These are phyloP conservation scores for Pipistrellus nathusii DNA, from an alignment of 2,797 vertebrate genomes.

Conservation along the genomic window DNA sequence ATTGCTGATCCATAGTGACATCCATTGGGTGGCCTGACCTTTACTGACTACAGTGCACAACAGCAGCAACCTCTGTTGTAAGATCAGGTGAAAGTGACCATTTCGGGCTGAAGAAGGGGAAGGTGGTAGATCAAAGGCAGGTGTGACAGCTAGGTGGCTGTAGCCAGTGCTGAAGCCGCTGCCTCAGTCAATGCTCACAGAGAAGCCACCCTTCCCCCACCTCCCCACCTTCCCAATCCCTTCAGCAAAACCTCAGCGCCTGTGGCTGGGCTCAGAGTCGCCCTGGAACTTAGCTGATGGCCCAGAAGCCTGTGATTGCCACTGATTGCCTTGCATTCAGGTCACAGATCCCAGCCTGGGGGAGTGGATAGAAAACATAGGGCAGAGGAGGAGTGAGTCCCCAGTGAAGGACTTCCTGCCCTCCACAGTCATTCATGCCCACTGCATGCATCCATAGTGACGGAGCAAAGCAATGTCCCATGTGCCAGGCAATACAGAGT, in stretches of 20 bases:
- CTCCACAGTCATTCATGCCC: neutral
- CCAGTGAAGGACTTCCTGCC: neutral
- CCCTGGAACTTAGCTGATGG: neutral
- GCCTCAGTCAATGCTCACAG: neutral
- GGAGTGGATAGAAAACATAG: neutral
- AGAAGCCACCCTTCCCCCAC: accelerated
- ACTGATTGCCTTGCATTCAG: neutral
- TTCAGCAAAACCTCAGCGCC: neutral
- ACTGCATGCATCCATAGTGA: neutral
- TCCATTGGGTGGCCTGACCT: neutral
- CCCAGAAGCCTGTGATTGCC: neutral
- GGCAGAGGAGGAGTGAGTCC: neutral
- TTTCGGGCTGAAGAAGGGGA: neutral
- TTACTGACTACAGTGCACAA: neutral
- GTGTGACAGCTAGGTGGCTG: neutral
- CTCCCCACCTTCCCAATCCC: neutral
- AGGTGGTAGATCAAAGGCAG: neutral
- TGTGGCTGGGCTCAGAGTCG: neutral
- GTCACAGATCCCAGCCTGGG: neutral
- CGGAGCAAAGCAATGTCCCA: neutral
- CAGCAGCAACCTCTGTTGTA: neutral
- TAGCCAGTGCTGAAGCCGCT: neutral
- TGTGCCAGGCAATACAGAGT: neutral
- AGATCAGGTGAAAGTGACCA: neutral
- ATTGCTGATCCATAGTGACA: neutral